Conservation (phyloP, 1,140 invertebrate genomes). For the Latrodectus geometricus region DNA sequence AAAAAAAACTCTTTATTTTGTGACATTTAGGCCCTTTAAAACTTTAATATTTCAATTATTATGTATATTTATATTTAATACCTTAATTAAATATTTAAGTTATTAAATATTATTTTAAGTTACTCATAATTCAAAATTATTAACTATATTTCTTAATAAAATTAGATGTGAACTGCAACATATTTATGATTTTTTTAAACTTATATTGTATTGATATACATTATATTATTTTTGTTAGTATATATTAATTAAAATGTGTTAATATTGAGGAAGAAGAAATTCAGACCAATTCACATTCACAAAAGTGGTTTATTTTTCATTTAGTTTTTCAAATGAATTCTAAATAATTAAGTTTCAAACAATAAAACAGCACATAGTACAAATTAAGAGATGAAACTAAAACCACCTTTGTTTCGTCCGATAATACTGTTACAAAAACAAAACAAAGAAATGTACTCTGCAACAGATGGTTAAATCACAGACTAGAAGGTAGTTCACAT, state of each 20-base stretch:
- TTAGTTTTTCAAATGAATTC: constrained; percentile 38
- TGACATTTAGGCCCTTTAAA: no score
- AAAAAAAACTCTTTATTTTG: no score
- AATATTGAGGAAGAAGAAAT: neutral
- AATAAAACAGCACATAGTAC: constrained; percentile 54
- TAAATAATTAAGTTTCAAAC: constrained; percentile 59
- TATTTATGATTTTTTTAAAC: neutral
- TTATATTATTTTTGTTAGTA: no score
- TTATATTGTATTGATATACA: no score
- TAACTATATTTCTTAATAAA: neutral
- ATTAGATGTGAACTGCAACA: neutral
- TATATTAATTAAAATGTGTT: neutral
- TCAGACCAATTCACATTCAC: constrained; percentile 33
- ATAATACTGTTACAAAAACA: constrained; percentile 62
- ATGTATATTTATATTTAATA: no score
- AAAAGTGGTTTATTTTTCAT: constrained; percentile 61
- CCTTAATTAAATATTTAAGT: no score
- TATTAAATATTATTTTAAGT: no score
- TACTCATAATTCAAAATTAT: neutral
- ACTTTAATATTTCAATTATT: no score
- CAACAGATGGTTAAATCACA: constrained; percentile 62
- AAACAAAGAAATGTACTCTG: constrained; percentile 56
- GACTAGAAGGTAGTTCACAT: constrained; percentile 60
- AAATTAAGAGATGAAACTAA: constrained; percentile 60
- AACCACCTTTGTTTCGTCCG: constrained; percentile 60